Percentiles rank a stretch among this genome's conserved stretches.
Conservation (phyloP, 1,140 invertebrate genomes). For the Neomicropteryx cornuta region DNA sequence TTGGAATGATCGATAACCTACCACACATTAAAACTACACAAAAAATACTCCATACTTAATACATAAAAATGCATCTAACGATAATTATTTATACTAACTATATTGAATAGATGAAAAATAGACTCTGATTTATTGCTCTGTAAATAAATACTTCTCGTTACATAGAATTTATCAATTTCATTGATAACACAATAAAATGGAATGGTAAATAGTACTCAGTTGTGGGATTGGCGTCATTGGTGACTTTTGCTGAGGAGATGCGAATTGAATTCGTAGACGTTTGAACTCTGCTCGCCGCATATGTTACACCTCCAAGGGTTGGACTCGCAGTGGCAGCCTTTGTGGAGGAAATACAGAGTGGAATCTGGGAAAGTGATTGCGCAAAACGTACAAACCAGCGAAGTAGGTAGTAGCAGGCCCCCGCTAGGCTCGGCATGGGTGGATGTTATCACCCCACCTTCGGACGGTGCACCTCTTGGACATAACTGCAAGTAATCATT, state of each 20-base stretch:
- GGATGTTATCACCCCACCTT: slow-evolving; percentile 54
- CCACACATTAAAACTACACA: too few species aligned
- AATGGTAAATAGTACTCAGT: too few species aligned
- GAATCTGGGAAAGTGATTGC: slow-evolving; percentile 91
- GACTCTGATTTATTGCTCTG: too few species aligned
- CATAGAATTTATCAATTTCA: too few species aligned
- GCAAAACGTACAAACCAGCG: slow-evolving; percentile 75
- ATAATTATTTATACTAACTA: too few species aligned
- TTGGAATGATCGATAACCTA: too few species aligned
- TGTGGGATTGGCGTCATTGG: too few species aligned
- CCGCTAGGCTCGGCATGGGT: slow-evolving; percentile 42
- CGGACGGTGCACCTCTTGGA: slow-evolving; percentile 45
- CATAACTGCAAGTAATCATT: slow-evolving; percentile 13
- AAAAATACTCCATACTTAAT: too few species aligned
- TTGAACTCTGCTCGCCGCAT: slow-evolving; percentile 85
- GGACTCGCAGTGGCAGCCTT: slow-evolving; percentile 91
- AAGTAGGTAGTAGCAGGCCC: slow-evolving; percentile 30
- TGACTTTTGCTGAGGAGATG: slow-evolving; percentile 90
- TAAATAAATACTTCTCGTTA: too few species aligned
- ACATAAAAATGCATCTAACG: too few species aligned
- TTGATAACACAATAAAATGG: too few species aligned
- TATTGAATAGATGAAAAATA: too few species aligned
- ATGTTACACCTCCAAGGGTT: slow-evolving; percentile 98
- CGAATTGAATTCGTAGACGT: slow-evolving; percentile 93
- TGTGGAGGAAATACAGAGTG: slow-evolving; percentile 93